phyloP scores from a whole-genome alignment of 1,140 invertebrate genomes.

The Plectrocnemia conspersa region DNA sequence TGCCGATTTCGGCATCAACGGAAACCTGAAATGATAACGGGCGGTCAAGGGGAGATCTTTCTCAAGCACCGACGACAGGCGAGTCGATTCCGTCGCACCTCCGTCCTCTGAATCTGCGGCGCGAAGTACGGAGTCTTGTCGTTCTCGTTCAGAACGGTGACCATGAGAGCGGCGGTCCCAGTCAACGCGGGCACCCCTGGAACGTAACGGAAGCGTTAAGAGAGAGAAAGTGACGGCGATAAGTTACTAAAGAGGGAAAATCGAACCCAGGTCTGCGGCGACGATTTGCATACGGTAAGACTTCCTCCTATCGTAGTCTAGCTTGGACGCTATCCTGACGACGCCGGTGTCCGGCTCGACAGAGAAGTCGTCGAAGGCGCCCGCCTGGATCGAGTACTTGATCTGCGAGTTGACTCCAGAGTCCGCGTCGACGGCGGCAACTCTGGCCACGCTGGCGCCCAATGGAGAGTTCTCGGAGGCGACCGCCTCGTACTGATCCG shows the following conservation, averaged over 20 bases:
- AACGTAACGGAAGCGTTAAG: not conserved
- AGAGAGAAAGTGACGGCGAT: not conserved
- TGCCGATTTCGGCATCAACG: conserved; percentile 71
- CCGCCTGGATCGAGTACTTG: conserved; percentile 74
- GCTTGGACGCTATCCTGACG: conserved; percentile 68
- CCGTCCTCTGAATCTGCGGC: conserved; percentile 73
- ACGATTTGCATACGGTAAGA: conserved; percentile 74
- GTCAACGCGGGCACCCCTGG: conserved; percentile 60
- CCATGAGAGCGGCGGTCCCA: conserved; percentile 71
- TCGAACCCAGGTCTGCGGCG: conserved; percentile 70
- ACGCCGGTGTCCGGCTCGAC: conserved; percentile 72
- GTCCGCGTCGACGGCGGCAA: conserved; percentile 76
- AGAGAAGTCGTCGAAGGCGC: conserved; percentile 77
- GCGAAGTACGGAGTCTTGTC: conserved; percentile 84
- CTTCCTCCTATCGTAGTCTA: conserved; percentile 78
- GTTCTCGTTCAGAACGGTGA: conserved; percentile 80
- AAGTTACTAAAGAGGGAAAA: conserved; percentile 4
- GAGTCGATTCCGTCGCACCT: conserved; percentile 58
- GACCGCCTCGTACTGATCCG: conserved; percentile 66
- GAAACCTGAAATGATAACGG: conserved; percentile 56
- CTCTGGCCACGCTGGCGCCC: conserved; percentile 67
- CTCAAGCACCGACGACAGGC: too few relatives aligned
- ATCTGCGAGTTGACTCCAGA: conserved; percentile 78
- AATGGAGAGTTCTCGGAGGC: conserved; percentile 71
- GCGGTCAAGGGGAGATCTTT: too few relatives aligned